Conservation (phyloP, 2,797 vertebrate genomes). For the Lagocephalus sceleratus region DNA sequence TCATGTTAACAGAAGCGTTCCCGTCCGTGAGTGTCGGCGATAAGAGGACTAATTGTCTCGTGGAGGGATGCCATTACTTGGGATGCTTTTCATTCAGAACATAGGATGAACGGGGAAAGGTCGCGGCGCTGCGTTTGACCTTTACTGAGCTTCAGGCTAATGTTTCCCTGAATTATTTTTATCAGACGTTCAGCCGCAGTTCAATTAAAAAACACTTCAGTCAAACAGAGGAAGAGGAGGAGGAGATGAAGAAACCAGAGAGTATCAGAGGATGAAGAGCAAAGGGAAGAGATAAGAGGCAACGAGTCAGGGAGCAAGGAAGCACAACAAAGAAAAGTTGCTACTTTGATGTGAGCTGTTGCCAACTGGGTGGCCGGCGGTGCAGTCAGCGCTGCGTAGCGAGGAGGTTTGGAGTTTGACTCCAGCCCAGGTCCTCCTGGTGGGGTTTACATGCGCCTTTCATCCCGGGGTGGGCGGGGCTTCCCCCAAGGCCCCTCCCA, state of each 20-base stretch:
- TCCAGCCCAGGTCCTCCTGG: too few relatives aligned
- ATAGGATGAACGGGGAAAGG: conserved; percentile 65
- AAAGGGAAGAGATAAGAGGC: neutral
- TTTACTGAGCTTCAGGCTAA: conserved; percentile 45
- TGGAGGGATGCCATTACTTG: conserved; percentile 68
- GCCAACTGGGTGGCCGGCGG: too few relatives aligned
- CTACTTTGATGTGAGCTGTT: too few relatives aligned
- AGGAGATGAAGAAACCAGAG: too few relatives aligned
- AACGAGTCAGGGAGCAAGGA: too few relatives aligned
- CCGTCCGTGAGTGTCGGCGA: conserved; percentile 72
- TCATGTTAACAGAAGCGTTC: conserved; percentile 68
- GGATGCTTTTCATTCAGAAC: conserved; percentile 65
- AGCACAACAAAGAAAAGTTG: too few relatives aligned
- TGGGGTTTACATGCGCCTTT: too few relatives aligned
- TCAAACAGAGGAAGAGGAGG: neutral
- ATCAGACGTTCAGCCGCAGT: conserved; percentile 8
- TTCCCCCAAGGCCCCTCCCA: too few relatives aligned
- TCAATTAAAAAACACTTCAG: neutral
- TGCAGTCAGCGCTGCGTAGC: too few relatives aligned
- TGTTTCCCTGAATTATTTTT: conserved; percentile 25
- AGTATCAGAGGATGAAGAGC: neutral
- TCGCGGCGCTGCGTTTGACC: conserved; percentile 58
- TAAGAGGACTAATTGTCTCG: conserved; percentile 70
- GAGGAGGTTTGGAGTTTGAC: too few relatives aligned
- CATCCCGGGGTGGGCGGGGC: too few relatives aligned